Conservation (phyloP, 2,888 invertebrate genomes). For the Drosophila mimetica region DNA sequence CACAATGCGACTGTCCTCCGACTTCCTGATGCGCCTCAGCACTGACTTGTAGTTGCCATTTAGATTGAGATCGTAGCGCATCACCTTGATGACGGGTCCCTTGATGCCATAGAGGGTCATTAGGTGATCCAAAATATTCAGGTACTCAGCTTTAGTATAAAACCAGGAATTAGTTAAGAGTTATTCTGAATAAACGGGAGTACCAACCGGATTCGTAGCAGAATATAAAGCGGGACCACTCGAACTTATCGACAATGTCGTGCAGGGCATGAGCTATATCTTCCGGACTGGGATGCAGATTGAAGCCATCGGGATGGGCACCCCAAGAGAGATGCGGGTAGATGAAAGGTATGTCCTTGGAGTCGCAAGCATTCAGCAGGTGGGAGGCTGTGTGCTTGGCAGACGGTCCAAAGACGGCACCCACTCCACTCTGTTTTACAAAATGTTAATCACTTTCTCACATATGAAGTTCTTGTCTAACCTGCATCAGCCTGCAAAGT, state of each 20-base stretch:
- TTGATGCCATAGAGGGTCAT: conserved; percentile 87
- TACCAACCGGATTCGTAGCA: conserved; percentile 85
- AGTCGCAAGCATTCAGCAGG: conserved; percentile 92
- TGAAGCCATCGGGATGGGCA: conserved; percentile 86
- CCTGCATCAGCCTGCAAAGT: conserved; percentile 86
- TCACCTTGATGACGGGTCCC: conserved; percentile 86
- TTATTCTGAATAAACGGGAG: fast-evolving
- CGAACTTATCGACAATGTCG: conserved; percentile 89
- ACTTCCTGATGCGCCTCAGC: conserved; percentile 89
- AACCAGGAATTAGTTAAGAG: background rate
- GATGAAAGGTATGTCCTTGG: conserved; percentile 93
- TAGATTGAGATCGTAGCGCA: conserved; percentile 87
- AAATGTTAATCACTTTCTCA: background rate
- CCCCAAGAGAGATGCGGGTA: conserved; percentile 88
- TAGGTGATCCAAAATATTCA: conserved; percentile 89
- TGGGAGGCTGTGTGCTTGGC: conserved; percentile 88
- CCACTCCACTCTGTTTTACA: conserved; percentile 87
- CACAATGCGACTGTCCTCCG: conserved; percentile 89
- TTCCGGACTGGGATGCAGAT: conserved; percentile 89
- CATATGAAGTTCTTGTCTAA: conserved; percentile 53
- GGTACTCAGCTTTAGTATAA: conserved; percentile 84
- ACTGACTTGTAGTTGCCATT: conserved; percentile 89
- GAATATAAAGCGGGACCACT: conserved; percentile 94
- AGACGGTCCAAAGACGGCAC: conserved; percentile 93
- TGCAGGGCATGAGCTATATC: conserved; percentile 87